Evolutionary conservation across 2,797 vertebrate genomes (phyloP).

Genomic region (Spea hammondii): DNA sequence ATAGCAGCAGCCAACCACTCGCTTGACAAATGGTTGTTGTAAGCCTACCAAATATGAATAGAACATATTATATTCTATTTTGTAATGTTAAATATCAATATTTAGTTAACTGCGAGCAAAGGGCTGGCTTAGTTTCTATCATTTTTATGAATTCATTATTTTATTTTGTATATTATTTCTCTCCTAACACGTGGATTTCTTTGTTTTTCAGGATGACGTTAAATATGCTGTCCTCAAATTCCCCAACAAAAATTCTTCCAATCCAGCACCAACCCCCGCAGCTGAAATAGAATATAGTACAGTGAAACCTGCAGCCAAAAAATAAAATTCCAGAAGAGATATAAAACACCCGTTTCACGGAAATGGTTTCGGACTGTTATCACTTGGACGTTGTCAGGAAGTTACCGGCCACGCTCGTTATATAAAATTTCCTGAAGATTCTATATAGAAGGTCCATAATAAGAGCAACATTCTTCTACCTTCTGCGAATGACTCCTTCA

Average conservation of each 20-base stretch:
- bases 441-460: no score
- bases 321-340: neutral
- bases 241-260: neutral
- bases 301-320: neutral
- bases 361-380: neutral
- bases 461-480: neutral
- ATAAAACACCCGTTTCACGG: neutral
- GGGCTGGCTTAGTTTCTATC: neutral
- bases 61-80: neutral
- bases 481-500: neutral
- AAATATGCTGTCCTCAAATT: slow-evolving; percentile 5
- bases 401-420: no score
- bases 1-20: no score
- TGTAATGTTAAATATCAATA: neutral
- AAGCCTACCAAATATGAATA: no score
- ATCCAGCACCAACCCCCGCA: neutral
- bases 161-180: neutral
- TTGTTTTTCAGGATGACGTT: slow-evolving; percentile 21
- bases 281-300: slow-evolving; percentile 17
- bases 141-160: neutral
- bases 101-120: neutral
- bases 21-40: no score
- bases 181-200: neutral
- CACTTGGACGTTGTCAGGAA: no score
- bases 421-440: no score